phyloP scores from a whole-genome alignment of 2,888 invertebrate species.

The Aleiodes testaceus region DNA sequence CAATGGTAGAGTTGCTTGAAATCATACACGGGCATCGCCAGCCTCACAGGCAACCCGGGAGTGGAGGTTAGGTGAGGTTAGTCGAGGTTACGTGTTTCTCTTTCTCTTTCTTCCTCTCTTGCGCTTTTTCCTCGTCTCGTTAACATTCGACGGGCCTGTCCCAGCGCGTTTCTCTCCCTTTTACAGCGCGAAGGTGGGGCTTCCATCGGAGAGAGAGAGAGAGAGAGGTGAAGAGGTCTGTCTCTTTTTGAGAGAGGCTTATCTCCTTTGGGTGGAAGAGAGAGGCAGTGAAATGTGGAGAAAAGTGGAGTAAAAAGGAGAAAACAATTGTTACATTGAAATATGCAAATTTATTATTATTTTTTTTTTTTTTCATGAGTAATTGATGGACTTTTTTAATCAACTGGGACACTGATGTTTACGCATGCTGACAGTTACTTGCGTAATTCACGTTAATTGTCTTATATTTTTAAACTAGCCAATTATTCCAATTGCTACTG shows the following conservation, averaged over 20 bases:
- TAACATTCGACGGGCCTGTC: slow-evolving; percentile 70
- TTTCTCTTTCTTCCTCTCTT: slow-evolving; percentile 41
- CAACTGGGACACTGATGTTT: slow-evolving; percentile 2
- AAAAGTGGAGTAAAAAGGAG: background rate
- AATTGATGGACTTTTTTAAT: slow-evolving; percentile 20
- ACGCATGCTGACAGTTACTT: slow-evolving; percentile 10
- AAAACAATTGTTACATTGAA: background rate
- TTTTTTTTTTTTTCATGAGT: background rate
- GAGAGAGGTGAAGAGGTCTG: background rate
- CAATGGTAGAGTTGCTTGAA: slow-evolving; percentile 67
- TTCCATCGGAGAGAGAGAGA: slow-evolving; percentile 58
- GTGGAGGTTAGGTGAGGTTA: slow-evolving; percentile 65
- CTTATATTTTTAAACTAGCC: background rate
- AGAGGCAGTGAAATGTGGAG: background rate
- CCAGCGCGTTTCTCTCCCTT: slow-evolving; percentile 54
- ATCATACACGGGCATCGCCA: slow-evolving; percentile 69
- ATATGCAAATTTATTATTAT: slow-evolving; percentile 7
- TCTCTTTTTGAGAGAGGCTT: background rate
- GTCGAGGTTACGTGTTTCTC: slow-evolving; percentile 61
- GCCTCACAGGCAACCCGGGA: slow-evolving; percentile 60
- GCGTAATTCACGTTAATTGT: background rate
- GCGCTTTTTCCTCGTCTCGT: slow-evolving; percentile 56
- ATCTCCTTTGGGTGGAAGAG: background rate
- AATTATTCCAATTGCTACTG: slow-evolving; percentile 17
- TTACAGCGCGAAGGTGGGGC: slow-evolving; percentile 52